Percentiles rank a stretch among this genome's conserved stretches.
These are phyloP conservation scores for Misgurnus mizolepis DNA, from an alignment of 2,113 vertebrate genomes.

Conservation along the genomic window DNA sequence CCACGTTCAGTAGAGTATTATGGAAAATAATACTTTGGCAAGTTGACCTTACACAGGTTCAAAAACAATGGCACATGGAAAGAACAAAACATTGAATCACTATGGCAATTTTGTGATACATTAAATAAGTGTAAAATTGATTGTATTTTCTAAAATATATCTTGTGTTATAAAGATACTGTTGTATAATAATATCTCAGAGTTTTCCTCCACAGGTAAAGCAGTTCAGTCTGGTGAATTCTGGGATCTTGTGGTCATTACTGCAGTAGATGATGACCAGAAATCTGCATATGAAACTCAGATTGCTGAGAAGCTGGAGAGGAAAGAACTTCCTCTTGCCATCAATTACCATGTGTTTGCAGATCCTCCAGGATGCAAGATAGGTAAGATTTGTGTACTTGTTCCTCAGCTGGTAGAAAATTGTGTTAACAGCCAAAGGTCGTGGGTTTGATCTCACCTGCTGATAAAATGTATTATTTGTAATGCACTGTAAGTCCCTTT, in stretches of 20 bases:
- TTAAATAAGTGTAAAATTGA: too few species aligned
- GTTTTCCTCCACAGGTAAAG: slow-evolving; percentile 66
- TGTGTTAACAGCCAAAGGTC: background rate
- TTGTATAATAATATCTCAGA: background rate
- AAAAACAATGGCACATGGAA: background rate
- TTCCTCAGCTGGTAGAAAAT: too few species aligned
- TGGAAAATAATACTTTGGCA: too few species aligned
- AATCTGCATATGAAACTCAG: slow-evolving; percentile 81
- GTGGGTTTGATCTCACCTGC: too few species aligned
- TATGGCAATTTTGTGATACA: too few species aligned
- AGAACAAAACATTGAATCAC: background rate
- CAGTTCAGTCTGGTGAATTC: slow-evolving; percentile 71
- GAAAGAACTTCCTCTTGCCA: slow-evolving; percentile 79
- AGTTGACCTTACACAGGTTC: background rate
- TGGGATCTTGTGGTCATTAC: slow-evolving; percentile 89
- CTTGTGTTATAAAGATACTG: background rate
- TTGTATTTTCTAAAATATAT: background rate
- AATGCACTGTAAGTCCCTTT: too few species aligned
- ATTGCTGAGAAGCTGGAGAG: slow-evolving; percentile 78
- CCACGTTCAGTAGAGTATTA: too few species aligned
- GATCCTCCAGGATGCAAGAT: slow-evolving; percentile 87
- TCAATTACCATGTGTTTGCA: slow-evolving; percentile 81
- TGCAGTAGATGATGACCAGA: slow-evolving; percentile 83
- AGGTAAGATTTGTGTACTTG: slow-evolving; percentile 67
- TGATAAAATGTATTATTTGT: too few species aligned